Percentiles rank a stretch among this genome's conserved stretches.
Conservation (phyloP, 92 coral and sea anemone species). For the Montipora capitata region DNA sequence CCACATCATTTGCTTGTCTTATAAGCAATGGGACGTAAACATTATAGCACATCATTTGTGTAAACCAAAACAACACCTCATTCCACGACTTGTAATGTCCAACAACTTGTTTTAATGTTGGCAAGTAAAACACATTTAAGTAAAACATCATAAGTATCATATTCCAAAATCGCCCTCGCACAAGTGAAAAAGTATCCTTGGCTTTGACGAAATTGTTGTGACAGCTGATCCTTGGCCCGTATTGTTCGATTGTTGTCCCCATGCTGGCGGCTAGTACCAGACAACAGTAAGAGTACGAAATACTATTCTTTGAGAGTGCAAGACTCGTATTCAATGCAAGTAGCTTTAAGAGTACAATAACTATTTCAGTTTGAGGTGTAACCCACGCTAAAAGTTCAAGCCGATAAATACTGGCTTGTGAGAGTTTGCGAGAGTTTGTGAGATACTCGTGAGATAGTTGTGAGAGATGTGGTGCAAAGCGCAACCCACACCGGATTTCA, state of each 20-base stretch:
- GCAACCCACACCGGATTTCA: conserved; percentile 11
- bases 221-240: not conserved
- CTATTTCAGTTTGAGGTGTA: conserved; percentile 33
- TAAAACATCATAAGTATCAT: not conserved
- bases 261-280: conserved; percentile 18
- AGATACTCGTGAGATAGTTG: conserved; percentile 25
- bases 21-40: no score
- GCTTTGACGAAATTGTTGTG: conserved; percentile 1
- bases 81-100: no score
- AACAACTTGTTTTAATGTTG: conserved; percentile 55
- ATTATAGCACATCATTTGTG: no score
- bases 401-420: conserved; percentile 34
- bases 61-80: no score
- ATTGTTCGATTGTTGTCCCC: conserved; percentile 21
- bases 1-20: no score
- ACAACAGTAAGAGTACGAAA: conserved; percentile 3
- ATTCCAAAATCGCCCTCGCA: conserved; percentile 8
- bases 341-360: conserved; percentile 28
- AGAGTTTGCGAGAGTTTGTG: not conserved
- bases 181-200: not conserved
- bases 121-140: not conserved
- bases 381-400: conserved; percentile 22
- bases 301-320: no score
- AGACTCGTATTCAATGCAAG: conserved; percentile 36
- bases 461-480: not conserved